Conservation (phyloP, 2,113 vertebrate genomes). For the Zapornia atra region DNA sequence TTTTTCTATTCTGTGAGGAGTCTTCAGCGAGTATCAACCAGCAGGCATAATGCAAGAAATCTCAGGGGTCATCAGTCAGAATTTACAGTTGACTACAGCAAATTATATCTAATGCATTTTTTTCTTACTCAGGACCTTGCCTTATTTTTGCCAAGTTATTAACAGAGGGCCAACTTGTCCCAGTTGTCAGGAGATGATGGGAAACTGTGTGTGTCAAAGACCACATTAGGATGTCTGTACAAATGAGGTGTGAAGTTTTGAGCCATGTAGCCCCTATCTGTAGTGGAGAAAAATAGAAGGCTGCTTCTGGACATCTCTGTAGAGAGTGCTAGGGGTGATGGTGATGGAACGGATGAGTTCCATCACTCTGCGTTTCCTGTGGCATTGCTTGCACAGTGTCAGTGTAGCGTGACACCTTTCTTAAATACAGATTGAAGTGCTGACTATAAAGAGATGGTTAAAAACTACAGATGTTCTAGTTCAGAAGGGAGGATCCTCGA, state of each 20-base stretch:
- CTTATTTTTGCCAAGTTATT: neutral
- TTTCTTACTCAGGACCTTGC: neutral
- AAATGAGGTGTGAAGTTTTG: neutral
- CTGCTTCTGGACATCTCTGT: neutral
- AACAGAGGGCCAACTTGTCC: neutral
- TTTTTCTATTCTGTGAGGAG: neutral
- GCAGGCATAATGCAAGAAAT: neutral
- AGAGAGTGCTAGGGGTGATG: neutral
- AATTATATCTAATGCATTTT: neutral
- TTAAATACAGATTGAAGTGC: neutral
- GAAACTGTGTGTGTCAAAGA: neutral
- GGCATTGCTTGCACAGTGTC: neutral
- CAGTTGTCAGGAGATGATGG: neutral
- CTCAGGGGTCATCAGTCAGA: neutral
- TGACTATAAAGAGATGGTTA: neutral
- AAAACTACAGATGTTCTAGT: neutral
- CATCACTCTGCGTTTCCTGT: rapidly evolving
- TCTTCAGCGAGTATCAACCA: neutral
- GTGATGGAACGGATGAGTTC: neutral
- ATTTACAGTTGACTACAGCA: neutral
- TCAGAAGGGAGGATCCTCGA: neutral
- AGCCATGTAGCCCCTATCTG: neutral
- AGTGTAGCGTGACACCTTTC: neutral
- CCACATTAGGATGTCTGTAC: neutral
- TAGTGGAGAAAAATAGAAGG: neutral